A percentile compares a stretch with the other conserved stretches of the same genome.
These are phyloP conservation scores for Mus musculus DNA, from an alignment of 2,113 vertebrate species.

Conservation along the genomic window GRCm39 chr12:12587501-12588000, in stretches of 20 bases:
- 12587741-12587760: not conserved
- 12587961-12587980: fast-evolving
- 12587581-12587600: not conserved
- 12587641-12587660: not conserved
- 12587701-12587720: not conserved
- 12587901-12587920: not conserved
- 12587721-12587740: not conserved
- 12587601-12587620: not conserved
- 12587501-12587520: not conserved
- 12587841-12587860: not conserved
- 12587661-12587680: not conserved
- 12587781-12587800: not conserved
- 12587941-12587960: not conserved
- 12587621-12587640: not conserved
- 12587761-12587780: not conserved
- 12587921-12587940: not conserved
- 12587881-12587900: not conserved
- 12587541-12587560: not conserved
- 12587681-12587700: not conserved
- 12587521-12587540: not conserved
- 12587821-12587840: not conserved
- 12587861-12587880: not conserved
- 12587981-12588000: not conserved
- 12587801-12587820: not conserved
- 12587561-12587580: not conserved